phyloP scores from a whole-genome alignment of 2,888 invertebrate genomes.

The Trissolcus japonicus region DNA sequence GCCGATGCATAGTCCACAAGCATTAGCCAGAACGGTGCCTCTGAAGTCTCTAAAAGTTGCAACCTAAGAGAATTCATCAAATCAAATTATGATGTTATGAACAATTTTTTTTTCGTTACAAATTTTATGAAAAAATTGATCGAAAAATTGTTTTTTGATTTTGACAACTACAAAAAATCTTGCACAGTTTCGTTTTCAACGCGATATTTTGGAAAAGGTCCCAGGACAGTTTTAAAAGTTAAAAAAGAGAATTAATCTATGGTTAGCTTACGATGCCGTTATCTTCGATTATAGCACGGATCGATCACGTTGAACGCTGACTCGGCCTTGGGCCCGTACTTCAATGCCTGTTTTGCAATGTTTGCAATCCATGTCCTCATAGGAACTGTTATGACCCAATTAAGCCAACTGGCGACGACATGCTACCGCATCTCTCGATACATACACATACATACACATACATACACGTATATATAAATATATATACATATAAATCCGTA shows the following conservation, averaged over 20 bases:
- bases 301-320: conserved; percentile 96
- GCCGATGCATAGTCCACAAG: conserved; percentile 99
- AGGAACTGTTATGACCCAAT: conserved; percentile 99
- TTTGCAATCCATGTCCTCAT: conserved; percentile 99
- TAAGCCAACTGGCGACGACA: conserved; percentile 92
- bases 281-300: conserved; percentile 98
- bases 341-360: conserved; percentile 93
- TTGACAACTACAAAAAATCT: no score
- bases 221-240: conserved; percentile 6
- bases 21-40: conserved; percentile 97
- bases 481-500: no score
- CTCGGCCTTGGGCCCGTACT: conserved; percentile 95
- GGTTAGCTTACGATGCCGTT: conserved; percentile 87
- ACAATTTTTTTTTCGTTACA: no score
- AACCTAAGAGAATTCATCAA: conserved; percentile 76
- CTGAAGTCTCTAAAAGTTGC: conserved; percentile 92
- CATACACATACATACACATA: no score
- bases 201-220: conserved; percentile 56
- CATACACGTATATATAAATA: no score
- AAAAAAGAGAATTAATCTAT: conserved; percentile 25
- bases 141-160: neutral
- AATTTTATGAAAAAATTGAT: no score
- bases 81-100: no score
- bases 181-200: no score
- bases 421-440: no score